Conservation (phyloP, 2,797 vertebrate species). For the Cyclopterus lumpus region DNA sequence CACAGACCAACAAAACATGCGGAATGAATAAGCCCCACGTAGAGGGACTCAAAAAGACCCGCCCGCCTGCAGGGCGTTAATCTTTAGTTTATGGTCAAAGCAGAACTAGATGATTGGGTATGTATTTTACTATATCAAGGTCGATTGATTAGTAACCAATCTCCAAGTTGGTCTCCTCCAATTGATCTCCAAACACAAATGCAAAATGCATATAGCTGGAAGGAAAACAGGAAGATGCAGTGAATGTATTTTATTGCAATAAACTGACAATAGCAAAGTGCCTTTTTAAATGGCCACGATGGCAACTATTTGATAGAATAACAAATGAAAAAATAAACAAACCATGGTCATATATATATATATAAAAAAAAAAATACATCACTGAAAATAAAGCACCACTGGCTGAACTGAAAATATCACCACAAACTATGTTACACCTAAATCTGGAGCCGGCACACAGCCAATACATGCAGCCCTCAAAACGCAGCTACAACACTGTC, state of each 20-base stretch:
- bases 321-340: conserved; percentile 60
- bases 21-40: conserved; percentile 37
- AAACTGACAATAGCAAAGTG: conserved; percentile 83
- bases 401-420: conserved; percentile 82
- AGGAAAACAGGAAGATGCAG: conserved; percentile 64
- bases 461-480: conserved; percentile 79
- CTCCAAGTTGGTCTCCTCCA: neutral
- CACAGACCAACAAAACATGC: conserved; percentile 4
- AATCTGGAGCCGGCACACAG: conserved; percentile 79
- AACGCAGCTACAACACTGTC: conserved; percentile 78
- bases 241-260: conserved; percentile 81
- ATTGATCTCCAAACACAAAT: conserved; percentile 22
- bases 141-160: conserved; percentile 23
- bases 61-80: conserved; percentile 37
- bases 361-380: conserved; percentile 75
- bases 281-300: conserved; percentile 78
- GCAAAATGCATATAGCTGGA: conserved; percentile 36
- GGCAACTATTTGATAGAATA: conserved; percentile 79
- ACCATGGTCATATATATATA: conserved; percentile 74
- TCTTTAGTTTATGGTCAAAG: conserved; percentile 39
- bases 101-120: conserved; percentile 1
- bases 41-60: conserved; percentile 18
- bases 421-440: conserved; percentile 81
- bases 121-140: conserved; percentile 16
- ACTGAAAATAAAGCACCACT: conserved; percentile 81